These are phyloP conservation scores for Octopus sinensis DNA, from an alignment of 1,140 invertebrate genomes.

Conservation along the genomic window DNA sequence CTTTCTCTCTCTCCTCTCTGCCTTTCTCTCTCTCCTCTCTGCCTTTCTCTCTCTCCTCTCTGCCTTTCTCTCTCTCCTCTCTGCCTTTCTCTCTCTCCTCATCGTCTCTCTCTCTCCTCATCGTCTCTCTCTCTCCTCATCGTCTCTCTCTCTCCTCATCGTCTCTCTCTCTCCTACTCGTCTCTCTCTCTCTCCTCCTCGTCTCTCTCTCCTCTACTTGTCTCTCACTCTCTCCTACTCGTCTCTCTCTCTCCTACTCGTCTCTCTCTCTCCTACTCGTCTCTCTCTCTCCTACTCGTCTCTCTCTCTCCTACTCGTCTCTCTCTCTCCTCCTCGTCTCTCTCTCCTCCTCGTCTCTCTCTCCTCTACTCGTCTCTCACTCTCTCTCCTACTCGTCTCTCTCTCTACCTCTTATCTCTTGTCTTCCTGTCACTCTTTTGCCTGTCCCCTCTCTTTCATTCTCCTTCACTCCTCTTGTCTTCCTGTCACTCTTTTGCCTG, in stretches of 20 bases:
- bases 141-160: no score
- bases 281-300: neutral
- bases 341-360: conserved; percentile 11
- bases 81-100: no score
- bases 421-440: neutral
- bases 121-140: no score
- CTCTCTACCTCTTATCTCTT: conserved; percentile 14
- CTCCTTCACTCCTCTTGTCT: neutral
- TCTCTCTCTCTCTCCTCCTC: no score
- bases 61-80: no score
- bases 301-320: conserved; percentile 7
- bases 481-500: neutral
- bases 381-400: conserved; percentile 17
- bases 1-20: no score
- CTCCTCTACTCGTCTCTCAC: conserved; percentile 22
- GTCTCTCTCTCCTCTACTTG: neutral
- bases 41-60: no score
- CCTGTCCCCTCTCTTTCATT: conserved; percentile 5
- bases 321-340: neutral
- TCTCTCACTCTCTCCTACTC: neutral
- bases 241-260: neutral
- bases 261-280: no score
- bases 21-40: no score
- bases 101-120: no score
- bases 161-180: no score